Base-by-base conservation (phyloP, 2,113 vertebrate species). In the Prunella fulvescens region DNA sequence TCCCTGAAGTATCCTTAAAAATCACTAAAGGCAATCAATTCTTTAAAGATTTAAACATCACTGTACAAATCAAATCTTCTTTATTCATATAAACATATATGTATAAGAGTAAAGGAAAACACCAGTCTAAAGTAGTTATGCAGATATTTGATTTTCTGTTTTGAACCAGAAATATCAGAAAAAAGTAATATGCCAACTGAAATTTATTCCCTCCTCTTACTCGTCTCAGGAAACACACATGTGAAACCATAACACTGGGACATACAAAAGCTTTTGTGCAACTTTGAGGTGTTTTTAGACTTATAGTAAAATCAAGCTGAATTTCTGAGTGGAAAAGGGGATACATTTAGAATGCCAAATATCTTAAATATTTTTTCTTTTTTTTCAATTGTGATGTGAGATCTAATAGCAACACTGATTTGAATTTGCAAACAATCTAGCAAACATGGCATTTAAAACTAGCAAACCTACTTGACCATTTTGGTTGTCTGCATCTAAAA, bases 21-120 rank as follows among this genome's bases (percentile, higher is more conserved):
- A 76, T 90, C 56, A 79, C 66, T 57, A 84, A 91, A 90, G 33
- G 37, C 29, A 82, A 28, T 40, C 8, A 69, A 44, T 71, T 57
- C 47, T 93, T 84, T 82, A 40, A 88, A 91, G 29, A 89, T 51
- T 72, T 50, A 47, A 78, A n/a, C 35, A 70, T 67, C 37, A 93
- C 19, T 2, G 2, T 65, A 33, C 12, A 33, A 51, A 51, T 13
- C 6, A 57, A 73, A 19, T 0, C 1, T 28, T 62, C 70, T 62
- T 42, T 60, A 3, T n/a, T 61, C 2, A 18, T 35, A 22, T 17
- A 54, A 1, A 4, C 39, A 81, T n/a, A 66, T 33, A 58, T 25
- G 7, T 19, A 19, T 14, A 39, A 35, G 1, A 71, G 5, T 17
- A 87, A 71, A 74, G 24, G 19, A 69, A 78, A 66, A 62, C 33